phyloP scores from a whole-genome alignment of 1,140 invertebrate species.

The Hycleus phaleratus region DNA sequence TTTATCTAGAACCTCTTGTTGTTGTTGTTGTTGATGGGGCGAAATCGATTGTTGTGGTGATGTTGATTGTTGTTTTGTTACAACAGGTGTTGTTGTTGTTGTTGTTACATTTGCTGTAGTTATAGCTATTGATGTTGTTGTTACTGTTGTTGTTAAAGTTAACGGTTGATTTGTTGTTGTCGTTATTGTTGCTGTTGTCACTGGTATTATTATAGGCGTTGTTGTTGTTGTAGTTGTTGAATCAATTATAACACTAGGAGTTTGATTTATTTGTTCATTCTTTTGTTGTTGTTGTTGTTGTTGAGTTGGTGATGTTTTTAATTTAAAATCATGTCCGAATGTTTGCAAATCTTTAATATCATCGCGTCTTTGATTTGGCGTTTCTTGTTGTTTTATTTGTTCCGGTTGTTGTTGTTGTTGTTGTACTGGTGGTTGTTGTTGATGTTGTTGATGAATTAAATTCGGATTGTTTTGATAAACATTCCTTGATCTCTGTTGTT shows the following conservation, averaged over 20 bases:
- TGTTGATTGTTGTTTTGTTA: slow-evolving; percentile 28
- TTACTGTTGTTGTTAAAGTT: slow-evolving; percentile 3
- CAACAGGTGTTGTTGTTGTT: slow-evolving; percentile 19
- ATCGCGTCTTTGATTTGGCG: slow-evolving; percentile 33
- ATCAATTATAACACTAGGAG: no score
- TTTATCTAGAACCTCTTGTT: slow-evolving; percentile 46
- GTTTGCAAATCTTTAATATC: slow-evolving; percentile 43
- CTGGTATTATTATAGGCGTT: not conserved
- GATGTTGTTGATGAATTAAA: not conserved
- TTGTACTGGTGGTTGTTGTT: slow-evolving; percentile 14
- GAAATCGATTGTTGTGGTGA: slow-evolving; percentile 20
- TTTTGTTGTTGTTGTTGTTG: slow-evolving; percentile 4
- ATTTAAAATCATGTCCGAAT: slow-evolving; percentile 49
- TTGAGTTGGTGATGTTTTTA: slow-evolving; percentile 26
- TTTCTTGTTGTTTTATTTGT: slow-evolving; percentile 23
- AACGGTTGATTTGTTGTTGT: slow-evolving; percentile 26
- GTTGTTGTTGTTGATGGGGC: slow-evolving; percentile 29
- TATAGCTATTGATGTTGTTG: slow-evolving; percentile 9
- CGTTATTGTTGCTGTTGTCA: slow-evolving; percentile 8
- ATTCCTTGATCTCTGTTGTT: not conserved
- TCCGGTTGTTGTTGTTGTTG: slow-evolving; percentile 10
- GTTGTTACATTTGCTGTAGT: slow-evolving; percentile 14
- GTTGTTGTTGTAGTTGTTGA: not conserved
- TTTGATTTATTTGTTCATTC: slow-evolving; percentile 6
- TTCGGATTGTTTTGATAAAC: not conserved